Evolutionary conservation across 2,797 vertebrate genomes (phyloP), one percentile per base, ranked within the genome.

Genomic region (Okamejei kenojei): DNA sequence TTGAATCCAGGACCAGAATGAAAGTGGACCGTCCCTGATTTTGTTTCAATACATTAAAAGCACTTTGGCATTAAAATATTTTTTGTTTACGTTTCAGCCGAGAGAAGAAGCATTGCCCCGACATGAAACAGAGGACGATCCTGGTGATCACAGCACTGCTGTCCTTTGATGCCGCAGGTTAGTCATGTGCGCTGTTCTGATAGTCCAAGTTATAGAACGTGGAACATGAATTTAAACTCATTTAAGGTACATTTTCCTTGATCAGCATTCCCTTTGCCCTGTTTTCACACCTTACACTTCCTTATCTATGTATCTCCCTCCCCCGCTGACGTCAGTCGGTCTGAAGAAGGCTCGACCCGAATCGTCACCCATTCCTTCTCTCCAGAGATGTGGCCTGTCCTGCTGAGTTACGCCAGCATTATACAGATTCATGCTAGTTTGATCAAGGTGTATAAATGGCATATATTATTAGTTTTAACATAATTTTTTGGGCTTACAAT

Each of bases 131-230:
- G 71, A 76, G 71, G 45, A 92, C 11, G 45, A 71, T 76, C 54
- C 76, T 29, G 90, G 11, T 92, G 71, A 38, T 92, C 68, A 76
- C 10, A 74, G 90, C 71, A 15, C 38, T 92, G 23, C 71, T 92
- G 35, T 76, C 26, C 90, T 74, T 92, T 92, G 73, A 92, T 76
- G 68, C 23, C 58, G 38, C 90, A 92, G 90, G 90, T 92, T 21
- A 92, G 68, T 92, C 38, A 6, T 45, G 45, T 45, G 2, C 45
- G 45, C 45, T 45, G 45, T 45, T 45, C 45, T 54, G 45, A 54
- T 54, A 54, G 5, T 54, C 45, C 45, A 54, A 54, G 0, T 54
- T 54, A 54, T 54, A 54, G 45, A 54, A 54, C 45, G 5, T 54
- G 45, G 45, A 54, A 54, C 45, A 54, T 0, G 45, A 54, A 54